phyloP scores from a whole-genome alignment of 2,888 invertebrate species.

The Parnassius mnemosyne region DNA sequence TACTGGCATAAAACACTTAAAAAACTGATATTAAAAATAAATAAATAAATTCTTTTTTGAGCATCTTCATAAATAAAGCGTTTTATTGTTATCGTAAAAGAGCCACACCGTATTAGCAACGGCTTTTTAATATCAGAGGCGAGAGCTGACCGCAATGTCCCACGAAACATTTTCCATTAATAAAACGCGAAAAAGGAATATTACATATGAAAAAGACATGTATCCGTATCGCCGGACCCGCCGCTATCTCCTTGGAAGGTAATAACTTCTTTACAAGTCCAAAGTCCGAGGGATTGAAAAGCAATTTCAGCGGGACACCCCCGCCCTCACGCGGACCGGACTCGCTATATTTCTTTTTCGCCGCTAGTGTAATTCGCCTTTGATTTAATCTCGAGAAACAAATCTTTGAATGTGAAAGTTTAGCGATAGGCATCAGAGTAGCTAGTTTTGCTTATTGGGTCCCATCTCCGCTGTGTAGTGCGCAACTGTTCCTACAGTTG shows the following conservation, averaged over 20 bases:
- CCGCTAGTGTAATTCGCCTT: slow-evolving; percentile 80
- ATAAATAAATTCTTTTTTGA: too few relatives aligned
- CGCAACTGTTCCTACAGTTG: slow-evolving; percentile 62
- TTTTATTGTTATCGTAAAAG: slow-evolving; percentile 38
- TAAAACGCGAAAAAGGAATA: slow-evolving; percentile 82
- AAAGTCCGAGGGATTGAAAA: slow-evolving; percentile 83
- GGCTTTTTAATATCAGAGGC: slow-evolving; percentile 74
- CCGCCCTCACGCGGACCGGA: slow-evolving; percentile 73
- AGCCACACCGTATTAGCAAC: slow-evolving; percentile 61
- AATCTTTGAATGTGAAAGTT: slow-evolving; percentile 80
- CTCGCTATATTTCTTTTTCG: slow-evolving; percentile 79
- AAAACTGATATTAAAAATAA: too few relatives aligned
- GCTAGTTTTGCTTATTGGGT: slow-evolving; percentile 79
- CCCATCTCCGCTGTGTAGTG: slow-evolving; percentile 57
- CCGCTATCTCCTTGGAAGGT: slow-evolving; percentile 80
- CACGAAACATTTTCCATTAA: slow-evolving; percentile 81
- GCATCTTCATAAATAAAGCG: not conserved
- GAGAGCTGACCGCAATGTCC: slow-evolving; percentile 72
- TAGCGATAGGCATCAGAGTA: slow-evolving; percentile 77
- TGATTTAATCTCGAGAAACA: slow-evolving; percentile 81
- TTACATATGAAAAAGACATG: slow-evolving; percentile 81
- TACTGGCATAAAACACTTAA: too few relatives aligned
- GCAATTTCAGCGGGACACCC: slow-evolving; percentile 81
- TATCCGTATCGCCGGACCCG: slow-evolving; percentile 80
- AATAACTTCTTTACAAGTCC: slow-evolving; percentile 83